phyloP scores from a whole-genome alignment of 2,113 vertebrate species.

The Nettapus auritus region DNA sequence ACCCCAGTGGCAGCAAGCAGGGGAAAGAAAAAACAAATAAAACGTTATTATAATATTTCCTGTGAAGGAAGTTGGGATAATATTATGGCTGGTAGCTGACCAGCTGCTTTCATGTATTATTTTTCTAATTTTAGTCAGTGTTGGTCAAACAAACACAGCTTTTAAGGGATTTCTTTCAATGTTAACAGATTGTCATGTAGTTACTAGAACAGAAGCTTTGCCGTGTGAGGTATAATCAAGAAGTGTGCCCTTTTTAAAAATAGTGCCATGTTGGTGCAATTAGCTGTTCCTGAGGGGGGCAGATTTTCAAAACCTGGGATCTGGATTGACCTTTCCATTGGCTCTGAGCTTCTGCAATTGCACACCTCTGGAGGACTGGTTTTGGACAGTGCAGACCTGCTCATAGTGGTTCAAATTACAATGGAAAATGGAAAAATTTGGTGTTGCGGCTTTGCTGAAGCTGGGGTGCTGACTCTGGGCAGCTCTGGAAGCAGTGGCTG shows the following conservation, averaged over 20 bases:
- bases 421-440: constrained; percentile 2
- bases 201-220: constrained; percentile 45
- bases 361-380: not conserved
- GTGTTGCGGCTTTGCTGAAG: not conserved
- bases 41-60: constrained; percentile 58
- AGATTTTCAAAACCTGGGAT: not conserved
- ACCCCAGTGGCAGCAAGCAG: constrained; percentile 17
- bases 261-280: not conserved
- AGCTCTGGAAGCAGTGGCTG: not conserved
- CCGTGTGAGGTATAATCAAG: constrained; percentile 41
- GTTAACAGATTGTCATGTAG: constrained; percentile 38
- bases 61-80: constrained; percentile 58
- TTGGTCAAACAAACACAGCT: constrained; percentile 67
- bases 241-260: constrained; percentile 30
- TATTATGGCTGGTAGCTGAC: constrained; percentile 66
- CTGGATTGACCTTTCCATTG: fast-evolving
- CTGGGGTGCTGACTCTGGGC: not conserved
- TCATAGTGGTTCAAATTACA: not conserved
- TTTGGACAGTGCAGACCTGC: not conserved
- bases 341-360: not conserved
- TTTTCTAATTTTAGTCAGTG: constrained; percentile 70
- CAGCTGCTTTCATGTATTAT: constrained; percentile 70
- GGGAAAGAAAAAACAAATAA: constrained; percentile 36
- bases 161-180: constrained; percentile 60
- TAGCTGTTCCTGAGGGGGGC: not conserved